These are phyloP conservation scores for Drosophila simulans DNA, from an alignment of 1,140 invertebrate species.

Conservation along the genomic window DNA sequence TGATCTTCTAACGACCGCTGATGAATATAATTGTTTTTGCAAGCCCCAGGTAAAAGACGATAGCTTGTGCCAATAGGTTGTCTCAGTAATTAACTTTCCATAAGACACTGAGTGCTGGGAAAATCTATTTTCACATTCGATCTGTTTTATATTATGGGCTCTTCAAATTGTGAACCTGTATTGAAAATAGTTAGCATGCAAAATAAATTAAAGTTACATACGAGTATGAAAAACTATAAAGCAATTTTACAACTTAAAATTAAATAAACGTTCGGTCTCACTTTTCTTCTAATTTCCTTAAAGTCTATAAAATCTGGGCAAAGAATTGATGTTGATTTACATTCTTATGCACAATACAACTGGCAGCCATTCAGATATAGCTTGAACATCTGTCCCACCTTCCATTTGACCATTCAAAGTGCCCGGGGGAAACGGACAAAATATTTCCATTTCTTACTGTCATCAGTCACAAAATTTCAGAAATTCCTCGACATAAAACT, in stretches of 20 bases:
- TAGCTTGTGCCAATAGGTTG: slow-evolving; percentile 9
- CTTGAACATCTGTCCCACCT: not conserved
- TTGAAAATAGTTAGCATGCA: not conserved
- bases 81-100: not conserved
- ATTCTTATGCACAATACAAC: not conserved
- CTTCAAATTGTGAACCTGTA: not conserved
- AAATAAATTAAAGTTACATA: too few species aligned
- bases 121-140: not conserved
- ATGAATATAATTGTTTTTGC: slow-evolving; percentile 13
- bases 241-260: not conserved
- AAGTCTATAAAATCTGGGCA: too few species aligned
- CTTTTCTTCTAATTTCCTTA: not conserved
- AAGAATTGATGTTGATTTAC: not conserved
- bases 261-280: not conserved
- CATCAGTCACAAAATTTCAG: slow-evolving; percentile 74
- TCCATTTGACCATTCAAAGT: slow-evolving; percentile 3
- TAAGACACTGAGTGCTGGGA: not conserved
- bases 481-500: slow-evolving; percentile 75
- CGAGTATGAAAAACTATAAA: not conserved
- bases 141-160: not conserved
- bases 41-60: not conserved
- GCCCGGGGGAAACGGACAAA: slow-evolving; percentile 3
- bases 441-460: slow-evolving; percentile 27
- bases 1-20: not conserved
- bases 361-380: not conserved